Base-by-base conservation (phyloP, 2,888 invertebrate species). In the Drosophila cognata region DNA sequence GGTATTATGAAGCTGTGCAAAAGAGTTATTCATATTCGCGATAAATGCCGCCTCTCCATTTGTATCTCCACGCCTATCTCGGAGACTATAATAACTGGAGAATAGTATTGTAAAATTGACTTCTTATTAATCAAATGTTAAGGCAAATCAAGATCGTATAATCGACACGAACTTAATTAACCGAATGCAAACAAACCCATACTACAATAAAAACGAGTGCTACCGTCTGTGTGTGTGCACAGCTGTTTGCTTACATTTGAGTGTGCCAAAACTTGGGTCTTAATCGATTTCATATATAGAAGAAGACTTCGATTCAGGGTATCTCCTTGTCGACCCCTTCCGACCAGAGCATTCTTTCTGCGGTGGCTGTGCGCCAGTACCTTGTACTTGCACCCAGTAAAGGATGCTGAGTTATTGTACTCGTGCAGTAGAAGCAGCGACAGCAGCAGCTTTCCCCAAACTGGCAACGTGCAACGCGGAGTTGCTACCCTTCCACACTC, bases 341-440 rank as follows among this genome's bases (percentile, higher is more conserved):
- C 7, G 7, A 46, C 13, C 25, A 8, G 4, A 25, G 46, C 16
- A 16, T 46, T 25, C 21, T 25, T 46, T 16, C 13, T 21, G 61
- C 52, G 53, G 53, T 51, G 50, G 52, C 38, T 58, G 52, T 64
- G 33, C 46, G 33, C 41, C 67, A 50, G n/a, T 67, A 67, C 67
- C 73, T 81, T 66, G 57, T 69, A 63, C 71, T 79, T 82, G 79
- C 62, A 82, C 67, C 75, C 61, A 76, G 76, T 63, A 71, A 72
- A 67, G 76, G 77, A 69, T 69, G 79, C 67, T 72, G 74, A 82
- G 71, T 79, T 82, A 81, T 82, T 75, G 68, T 82, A 31, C 63
- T 58, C 48, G 33, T 57, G 67, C 67, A 65, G 51, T 38, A 8
- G 66, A 38, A 25, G 36, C 58, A 74, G 58, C 67, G 48, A 52